Conservation (phyloP, 2,797 vertebrate genomes). For the Sebastolobus alascanus region DNA sequence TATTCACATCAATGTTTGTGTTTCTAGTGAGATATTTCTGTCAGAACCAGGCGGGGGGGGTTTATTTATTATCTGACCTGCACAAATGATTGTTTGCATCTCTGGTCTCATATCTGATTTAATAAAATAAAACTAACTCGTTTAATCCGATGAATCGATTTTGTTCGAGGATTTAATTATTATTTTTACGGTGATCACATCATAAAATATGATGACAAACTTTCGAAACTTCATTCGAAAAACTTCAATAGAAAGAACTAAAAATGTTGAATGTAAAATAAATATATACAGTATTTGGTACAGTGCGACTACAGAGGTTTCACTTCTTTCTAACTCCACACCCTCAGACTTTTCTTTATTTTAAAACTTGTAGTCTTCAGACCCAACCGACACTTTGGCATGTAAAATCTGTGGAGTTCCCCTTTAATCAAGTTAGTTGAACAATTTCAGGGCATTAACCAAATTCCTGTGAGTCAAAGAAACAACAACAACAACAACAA, state of each 20-base stretch:
- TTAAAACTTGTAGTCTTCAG: not conserved
- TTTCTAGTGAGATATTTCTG: not conserved
- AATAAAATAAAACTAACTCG: not conserved
- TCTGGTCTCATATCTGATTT: not conserved
- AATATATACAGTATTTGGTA: not conserved
- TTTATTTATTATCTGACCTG: not conserved
- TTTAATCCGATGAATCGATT: not conserved
- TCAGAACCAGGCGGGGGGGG: not conserved
- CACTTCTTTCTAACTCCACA: not conserved
- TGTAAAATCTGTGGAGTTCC: not conserved
- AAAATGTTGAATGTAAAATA: not conserved
- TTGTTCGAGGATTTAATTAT: not conserved
- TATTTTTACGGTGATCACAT: not conserved
- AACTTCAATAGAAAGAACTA: not conserved
- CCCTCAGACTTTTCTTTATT: not conserved
- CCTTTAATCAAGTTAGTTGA: not conserved
- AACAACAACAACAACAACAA: not conserved
- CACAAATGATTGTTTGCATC: not conserved
- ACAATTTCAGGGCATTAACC: not conserved
- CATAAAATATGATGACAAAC: not conserved
- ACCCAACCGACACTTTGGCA: not conserved
- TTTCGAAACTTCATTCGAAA: not conserved
- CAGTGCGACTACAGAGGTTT: fast-evolving
- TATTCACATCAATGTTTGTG: not conserved
- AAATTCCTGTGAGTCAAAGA: not conserved